A percentile compares a stretch with the other conserved stretches of the same genome.
phyloP scores from a whole-genome alignment of 2,888 invertebrate species.

The Podotricha telesiphe region DNA sequence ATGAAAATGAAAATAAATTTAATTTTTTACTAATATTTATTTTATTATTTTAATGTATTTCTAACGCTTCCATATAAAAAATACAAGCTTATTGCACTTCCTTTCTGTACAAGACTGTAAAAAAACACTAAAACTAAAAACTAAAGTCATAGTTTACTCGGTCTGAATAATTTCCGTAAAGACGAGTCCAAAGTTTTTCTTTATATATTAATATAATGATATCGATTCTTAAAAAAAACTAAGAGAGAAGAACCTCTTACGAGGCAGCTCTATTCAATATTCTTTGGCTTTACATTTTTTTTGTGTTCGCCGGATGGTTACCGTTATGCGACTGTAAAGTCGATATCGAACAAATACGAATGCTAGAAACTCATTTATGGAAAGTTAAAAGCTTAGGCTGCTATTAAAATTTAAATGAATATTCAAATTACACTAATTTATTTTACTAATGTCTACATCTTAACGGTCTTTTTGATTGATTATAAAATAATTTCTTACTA shows the following conservation, averaged over 20 bases:
- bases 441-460: not conserved
- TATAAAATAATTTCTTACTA: not conserved
- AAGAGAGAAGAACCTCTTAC: too few species aligned
- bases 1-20: too few species aligned
- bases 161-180: too few species aligned
- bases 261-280: not conserved
- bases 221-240: not conserved
- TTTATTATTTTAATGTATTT: too few species aligned
- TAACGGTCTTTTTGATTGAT: not conserved
- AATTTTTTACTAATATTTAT: too few species aligned
- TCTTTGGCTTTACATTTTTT: constrained; percentile 35
- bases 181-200: too few species aligned
- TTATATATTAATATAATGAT: too few species aligned
- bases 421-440: not conserved
- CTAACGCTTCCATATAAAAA: too few species aligned
- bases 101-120: too few species aligned
- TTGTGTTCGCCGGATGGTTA: constrained; percentile 36
- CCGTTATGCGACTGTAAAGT: constrained; percentile 34
- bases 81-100: too few species aligned
- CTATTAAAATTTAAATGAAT: not conserved
- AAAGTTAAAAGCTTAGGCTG: not conserved
- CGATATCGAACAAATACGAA: constrained; percentile 30
- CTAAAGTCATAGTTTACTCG: too few species aligned
- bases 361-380: constrained; percentile 16
- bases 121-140: too few species aligned